Evolutionary conservation across 35 echinoderm and acorn worm species (phyloP).

Genomic region (Ophioderma brevispina): DNA sequence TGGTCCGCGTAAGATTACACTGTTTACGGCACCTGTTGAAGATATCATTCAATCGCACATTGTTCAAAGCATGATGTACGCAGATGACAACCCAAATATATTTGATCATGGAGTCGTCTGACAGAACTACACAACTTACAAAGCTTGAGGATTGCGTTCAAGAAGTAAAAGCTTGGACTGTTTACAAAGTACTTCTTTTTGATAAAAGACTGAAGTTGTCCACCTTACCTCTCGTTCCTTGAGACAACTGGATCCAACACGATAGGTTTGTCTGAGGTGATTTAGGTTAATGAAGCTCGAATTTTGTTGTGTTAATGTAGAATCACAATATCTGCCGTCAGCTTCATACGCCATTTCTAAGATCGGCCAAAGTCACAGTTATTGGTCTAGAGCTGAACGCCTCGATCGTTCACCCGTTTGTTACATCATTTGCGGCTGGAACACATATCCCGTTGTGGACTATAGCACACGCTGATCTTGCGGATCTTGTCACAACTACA

Average conservation of each 20-base stretch:
- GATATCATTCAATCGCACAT: slow-evolving; percentile 56
- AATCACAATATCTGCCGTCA: not conserved
- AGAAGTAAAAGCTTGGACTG: not conserved
- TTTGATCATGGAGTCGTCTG: not conserved
- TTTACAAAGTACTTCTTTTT: not conserved
- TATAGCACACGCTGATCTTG: no score
- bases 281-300: not conserved
- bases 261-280: not conserved
- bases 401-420: not conserved
- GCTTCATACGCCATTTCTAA: not conserved
- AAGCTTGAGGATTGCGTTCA: not conserved
- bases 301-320: not conserved
- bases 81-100: slow-evolving; percentile 71
- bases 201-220: not conserved
- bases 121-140: not conserved
- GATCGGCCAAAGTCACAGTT: not conserved
- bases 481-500: no score
- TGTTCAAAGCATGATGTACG: slow-evolving; percentile 65
- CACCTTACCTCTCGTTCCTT: not conserved
- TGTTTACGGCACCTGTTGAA: slow-evolving; percentile 62
- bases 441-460: no score
- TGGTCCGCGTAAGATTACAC: slow-evolving; percentile 38
- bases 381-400: not conserved
- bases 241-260: not conserved
- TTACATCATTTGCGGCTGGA: not conserved